Evolutionary conservation across 2,797 vertebrate genomes (phyloP).

Genomic region (Toxotes lorentzi): DNA sequence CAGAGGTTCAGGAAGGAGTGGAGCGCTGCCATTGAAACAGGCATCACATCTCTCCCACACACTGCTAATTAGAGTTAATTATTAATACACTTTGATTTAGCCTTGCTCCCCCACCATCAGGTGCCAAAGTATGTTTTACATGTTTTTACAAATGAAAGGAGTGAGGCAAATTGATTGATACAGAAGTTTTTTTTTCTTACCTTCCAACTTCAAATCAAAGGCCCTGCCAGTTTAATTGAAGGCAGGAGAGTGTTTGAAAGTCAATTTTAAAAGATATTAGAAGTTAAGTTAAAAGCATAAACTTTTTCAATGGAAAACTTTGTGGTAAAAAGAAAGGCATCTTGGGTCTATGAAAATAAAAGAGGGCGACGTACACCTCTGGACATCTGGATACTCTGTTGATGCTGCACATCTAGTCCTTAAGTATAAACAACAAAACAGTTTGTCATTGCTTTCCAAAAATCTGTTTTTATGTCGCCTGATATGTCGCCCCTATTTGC

Average conservation of each 20-base stretch:
- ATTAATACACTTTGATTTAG: slow-evolving; percentile 89
- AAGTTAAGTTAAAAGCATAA: slow-evolving; percentile 71
- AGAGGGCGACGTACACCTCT: background rate
- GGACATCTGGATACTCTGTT: background rate
- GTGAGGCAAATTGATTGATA: slow-evolving; percentile 84
- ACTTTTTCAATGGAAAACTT: slow-evolving; percentile 57
- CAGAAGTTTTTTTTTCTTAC: slow-evolving; percentile 65
- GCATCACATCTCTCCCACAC: slow-evolving; percentile 84
- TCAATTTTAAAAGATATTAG: slow-evolving; percentile 69
- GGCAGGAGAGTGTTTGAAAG: slow-evolving; percentile 68
- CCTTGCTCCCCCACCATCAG: slow-evolving; percentile 77
- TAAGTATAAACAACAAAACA: background rate
- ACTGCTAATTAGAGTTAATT: slow-evolving; percentile 88
- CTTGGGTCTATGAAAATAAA: slow-evolving; percentile 9
- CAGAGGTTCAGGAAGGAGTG: slow-evolving; percentile 80
- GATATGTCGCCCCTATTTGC: background rate
- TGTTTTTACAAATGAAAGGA: slow-evolving; percentile 85
- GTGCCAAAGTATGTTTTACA: slow-evolving; percentile 81
- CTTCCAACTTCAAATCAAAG: slow-evolving; percentile 84
- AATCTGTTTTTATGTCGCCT: too few species aligned
- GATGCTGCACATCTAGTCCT: background rate
- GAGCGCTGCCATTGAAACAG: slow-evolving; percentile 79
- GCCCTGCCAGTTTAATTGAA: slow-evolving; percentile 76
- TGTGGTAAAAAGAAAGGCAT: slow-evolving; percentile 30
- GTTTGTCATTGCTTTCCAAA: background rate